Base-by-base conservation (phyloP, 2,797 vertebrate genomes). In the Lepidocolaptes lacrymiger region DNA sequence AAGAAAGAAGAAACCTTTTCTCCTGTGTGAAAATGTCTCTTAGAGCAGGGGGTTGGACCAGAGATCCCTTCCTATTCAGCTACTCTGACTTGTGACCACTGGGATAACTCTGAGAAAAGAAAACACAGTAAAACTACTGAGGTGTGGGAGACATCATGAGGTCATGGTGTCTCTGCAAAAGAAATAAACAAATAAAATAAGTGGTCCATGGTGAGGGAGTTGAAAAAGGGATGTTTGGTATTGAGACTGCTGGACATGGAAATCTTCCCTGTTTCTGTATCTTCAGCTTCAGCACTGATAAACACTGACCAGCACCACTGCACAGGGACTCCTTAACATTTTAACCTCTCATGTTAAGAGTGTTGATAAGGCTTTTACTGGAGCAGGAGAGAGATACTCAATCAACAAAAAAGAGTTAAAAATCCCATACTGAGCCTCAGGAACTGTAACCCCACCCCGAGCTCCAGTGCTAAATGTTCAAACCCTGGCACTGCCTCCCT, bases 171-270 rank as follows among this genome's bases (percentile, higher is more conserved):
- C 18, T 22, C 39, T 74, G 64, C 4, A 81, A 78, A 68, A 59
- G 7, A 74, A 74, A 66, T 14, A 41, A 48, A 71, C 5, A n/a
- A 82, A 39, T 30, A n/a, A 41, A 77, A 10, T 13, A 49, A 44
- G 3, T 17, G 13, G 5, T 10, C 6, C 4, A 3, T 7, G 6
- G n/a, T 17, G 32, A 9, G 5, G 7, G 21, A 73, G 11, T 51
- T 51, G 0, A 46, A 41, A 85, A 52, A 73, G 19, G 9, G 10
- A 18, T 24, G 5, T 7, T 83, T 48, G 30, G 2, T 30, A 12
- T 14, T 18, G 39, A 63, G 20, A 7, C 17, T 74, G 64, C 37
- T 41, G 78, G 66, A 43, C 6, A 5, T 0, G 3, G 26, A 54
- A 37, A 67, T 44, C 32, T 56, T 54, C 28, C 61, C 39, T 58